These are phyloP conservation scores for Burhinus bistriatus DNA, from an alignment of 2,113 vertebrate genomes.

Conservation along the genomic window DNA sequence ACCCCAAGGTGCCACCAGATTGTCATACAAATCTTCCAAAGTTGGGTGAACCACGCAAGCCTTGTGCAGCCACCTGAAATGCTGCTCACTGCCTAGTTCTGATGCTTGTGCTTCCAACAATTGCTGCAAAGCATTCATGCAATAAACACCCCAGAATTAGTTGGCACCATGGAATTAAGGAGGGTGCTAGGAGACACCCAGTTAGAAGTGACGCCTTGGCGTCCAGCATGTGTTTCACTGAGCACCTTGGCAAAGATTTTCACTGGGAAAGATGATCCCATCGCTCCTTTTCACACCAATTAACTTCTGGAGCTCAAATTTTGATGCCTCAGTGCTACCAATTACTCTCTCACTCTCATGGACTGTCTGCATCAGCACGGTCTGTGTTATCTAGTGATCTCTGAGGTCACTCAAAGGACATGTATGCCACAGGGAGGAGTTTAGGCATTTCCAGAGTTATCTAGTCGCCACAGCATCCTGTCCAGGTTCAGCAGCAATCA, in stretches of 20 bases:
- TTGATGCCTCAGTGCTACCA: constrained; percentile 35
- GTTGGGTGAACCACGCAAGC: background rate
- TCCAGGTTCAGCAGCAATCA: background rate
- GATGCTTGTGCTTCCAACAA: background rate
- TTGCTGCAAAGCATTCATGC: background rate
- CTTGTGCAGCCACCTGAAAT: background rate
- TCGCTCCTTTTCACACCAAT: background rate
- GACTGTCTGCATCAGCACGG: constrained; percentile 13
- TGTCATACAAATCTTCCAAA: background rate
- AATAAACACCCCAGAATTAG: background rate
- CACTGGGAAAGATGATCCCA: background rate
- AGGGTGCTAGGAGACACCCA: background rate
- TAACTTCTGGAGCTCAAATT: constrained; percentile 7
- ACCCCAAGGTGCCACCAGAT: background rate
- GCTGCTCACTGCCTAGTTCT: background rate
- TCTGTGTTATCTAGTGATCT: constrained; percentile 8
- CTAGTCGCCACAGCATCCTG: background rate
- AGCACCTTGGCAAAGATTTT: background rate
- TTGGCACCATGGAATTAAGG: background rate
- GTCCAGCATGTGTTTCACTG: background rate
- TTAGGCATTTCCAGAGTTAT: constrained; percentile 2
- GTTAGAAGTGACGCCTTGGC: background rate
- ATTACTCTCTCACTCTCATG: background rate
- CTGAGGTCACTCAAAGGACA: constrained; percentile 27
- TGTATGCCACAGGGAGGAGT: background rate